A percentile compares a stretch with the other conserved stretches of the same genome.
phyloP scores from a whole-genome alignment of 2,113 vertebrate species.

The Potamarius usumacintae region DNA sequence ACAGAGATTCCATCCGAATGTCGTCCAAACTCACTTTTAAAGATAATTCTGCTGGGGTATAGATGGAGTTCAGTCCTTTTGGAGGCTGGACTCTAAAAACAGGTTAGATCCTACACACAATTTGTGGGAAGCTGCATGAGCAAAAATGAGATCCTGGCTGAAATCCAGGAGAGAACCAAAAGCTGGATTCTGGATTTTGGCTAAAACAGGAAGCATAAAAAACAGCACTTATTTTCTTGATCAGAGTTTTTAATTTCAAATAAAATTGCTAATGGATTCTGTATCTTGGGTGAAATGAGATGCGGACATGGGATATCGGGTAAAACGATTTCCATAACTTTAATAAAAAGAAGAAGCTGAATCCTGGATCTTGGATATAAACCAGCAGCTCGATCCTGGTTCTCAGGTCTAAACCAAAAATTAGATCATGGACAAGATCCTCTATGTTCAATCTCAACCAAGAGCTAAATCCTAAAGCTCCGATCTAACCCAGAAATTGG shows the following conservation, averaged over 20 bases:
- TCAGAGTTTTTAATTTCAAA: too few relatives aligned
- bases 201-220: neutral
- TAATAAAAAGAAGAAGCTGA: neutral
- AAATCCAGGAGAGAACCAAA: neutral
- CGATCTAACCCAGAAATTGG: neutral
- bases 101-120: slow-evolving; percentile 7
- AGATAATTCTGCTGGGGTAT: neutral
- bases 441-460: neutral
- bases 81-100: neutral
- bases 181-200: neutral
- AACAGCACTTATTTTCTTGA: neutral
- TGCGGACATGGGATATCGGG: neutral
- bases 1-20: neutral
- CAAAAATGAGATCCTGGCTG: neutral
- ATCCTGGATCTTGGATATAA: neutral
- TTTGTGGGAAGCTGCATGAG: slow-evolving; percentile 25
- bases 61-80: neutral
- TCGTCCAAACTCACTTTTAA: neutral
- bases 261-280: too few relatives aligned
- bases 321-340: neutral
- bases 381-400: neutral
- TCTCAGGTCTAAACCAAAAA: neutral
- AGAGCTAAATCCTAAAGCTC: neutral
- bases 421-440: neutral
- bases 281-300: neutral